A percentile compares a stretch with the other conserved stretches of the same genome.
Conservation (phyloP, 2,113 vertebrate species). For the Lagenorhynchus albirostris region DNA sequence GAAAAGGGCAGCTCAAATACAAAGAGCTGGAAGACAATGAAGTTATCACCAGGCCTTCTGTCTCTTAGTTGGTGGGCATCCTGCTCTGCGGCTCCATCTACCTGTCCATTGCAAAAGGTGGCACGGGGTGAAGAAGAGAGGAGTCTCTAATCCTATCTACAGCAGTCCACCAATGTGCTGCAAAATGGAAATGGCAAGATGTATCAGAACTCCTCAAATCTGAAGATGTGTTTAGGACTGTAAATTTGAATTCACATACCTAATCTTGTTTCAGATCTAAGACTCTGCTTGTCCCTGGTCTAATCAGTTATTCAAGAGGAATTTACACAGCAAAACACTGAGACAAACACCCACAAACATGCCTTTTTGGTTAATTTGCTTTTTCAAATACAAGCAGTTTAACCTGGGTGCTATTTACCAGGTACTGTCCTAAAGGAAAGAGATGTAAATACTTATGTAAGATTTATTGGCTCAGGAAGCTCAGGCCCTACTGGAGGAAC, state of each 20-base stretch:
- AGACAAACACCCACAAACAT: neutral
- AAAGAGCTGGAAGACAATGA: neutral
- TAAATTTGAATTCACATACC: neutral
- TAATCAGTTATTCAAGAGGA: conserved; percentile 38
- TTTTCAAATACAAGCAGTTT: conserved; percentile 32
- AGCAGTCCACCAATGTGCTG: neutral
- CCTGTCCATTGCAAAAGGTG: neutral
- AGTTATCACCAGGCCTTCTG: neutral
- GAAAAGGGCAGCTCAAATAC: neutral
- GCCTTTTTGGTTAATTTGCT: conserved; percentile 51
- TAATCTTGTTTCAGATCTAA: neutral
- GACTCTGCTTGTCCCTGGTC: neutral
- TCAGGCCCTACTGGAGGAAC: neutral
- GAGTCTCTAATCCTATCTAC: neutral
- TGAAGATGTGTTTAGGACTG: neutral
- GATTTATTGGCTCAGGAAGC: neutral
- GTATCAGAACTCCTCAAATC: neutral
- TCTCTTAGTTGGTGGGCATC: neutral
- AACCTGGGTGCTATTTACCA: conserved; percentile 1
- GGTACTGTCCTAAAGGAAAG: conserved; percentile 9
- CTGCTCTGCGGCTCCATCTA: neutral
- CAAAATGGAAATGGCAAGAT: neutral
- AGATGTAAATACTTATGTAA: neutral
- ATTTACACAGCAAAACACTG: conserved; percentile 6
- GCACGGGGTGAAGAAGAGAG: neutral